Evolutionary conservation across 2,113 vertebrate genomes (phyloP).

Genomic region (Apeltes quadracus): DNA sequence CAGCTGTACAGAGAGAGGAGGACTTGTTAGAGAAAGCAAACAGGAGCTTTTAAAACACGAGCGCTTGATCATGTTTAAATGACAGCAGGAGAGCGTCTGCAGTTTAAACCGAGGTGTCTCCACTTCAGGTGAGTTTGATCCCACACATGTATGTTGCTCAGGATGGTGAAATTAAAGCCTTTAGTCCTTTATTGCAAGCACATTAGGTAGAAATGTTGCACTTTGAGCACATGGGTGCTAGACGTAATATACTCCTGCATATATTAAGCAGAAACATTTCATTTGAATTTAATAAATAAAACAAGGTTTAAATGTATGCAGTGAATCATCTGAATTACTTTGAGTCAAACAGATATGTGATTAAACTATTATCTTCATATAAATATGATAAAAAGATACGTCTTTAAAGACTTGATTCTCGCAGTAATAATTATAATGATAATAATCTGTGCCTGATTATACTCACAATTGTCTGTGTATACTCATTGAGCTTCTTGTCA

Average conservation of each 20-base stretch:
- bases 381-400: neutral
- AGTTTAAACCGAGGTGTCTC: constrained; percentile 20
- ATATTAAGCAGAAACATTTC: neutral
- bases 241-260: neutral
- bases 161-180: constrained; percentile 16
- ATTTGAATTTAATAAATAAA: neutral
- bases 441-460: neutral
- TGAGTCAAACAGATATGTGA: neutral
- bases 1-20: constrained; percentile 79
- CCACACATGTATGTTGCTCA: constrained; percentile 3
- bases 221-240: neutral
- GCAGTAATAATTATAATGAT: too few species aligned
- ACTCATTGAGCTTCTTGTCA: constrained; percentile 93
- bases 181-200: neutral
- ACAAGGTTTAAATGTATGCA: neutral
- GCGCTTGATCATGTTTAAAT: neutral
- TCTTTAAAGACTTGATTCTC: constrained; percentile 1
- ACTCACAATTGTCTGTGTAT: constrained; percentile 96
- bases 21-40: constrained; percentile 2
- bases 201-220: constrained; percentile 6
- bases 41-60: neutral
- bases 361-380: neutral
- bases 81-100: neutral
- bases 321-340: neutral
- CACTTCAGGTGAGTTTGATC: constrained; percentile 18